Conservation (phyloP, 2,113 vertebrate genomes). For the Hippocampus guttulatus region DNA sequence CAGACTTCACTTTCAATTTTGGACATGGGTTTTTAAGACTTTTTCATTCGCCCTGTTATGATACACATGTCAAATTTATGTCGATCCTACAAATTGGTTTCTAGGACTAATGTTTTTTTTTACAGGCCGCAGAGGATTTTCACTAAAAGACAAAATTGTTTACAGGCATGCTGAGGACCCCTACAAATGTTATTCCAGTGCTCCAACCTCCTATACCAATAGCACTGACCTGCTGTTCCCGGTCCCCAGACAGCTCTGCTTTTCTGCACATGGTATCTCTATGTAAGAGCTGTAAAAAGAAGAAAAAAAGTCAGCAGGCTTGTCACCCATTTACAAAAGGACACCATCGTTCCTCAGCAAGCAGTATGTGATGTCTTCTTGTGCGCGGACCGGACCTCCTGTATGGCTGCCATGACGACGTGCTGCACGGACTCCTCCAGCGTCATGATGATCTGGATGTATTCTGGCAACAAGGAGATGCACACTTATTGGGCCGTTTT, state of each 20-base stretch:
- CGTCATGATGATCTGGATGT: conserved; percentile 97
- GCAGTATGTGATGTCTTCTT: not conserved
- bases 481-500: not conserved
- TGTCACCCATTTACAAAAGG: not conserved
- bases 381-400: conserved; percentile 77
- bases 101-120: no score
- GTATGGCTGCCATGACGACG: conserved; percentile 97
- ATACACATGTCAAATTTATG: no score
- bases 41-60: no score
- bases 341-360: not conserved
- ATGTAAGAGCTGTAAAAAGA: conserved; percentile 82
- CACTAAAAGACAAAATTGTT: no score
- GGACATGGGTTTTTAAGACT: no score
- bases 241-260: conserved; percentile 77
- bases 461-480: conserved; percentile 70
- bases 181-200: no score
- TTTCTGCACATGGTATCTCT: conserved; percentile 76
- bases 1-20: no score
- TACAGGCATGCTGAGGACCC: no score
- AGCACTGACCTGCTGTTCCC: conserved; percentile 84
- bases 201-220: not conserved
- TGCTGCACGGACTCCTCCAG: conserved; percentile 96
- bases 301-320: conserved; percentile 12
- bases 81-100: no score
- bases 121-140: no score